These are phyloP conservation scores for Spheniscus mendiculus DNA, from an alignment of 2,113 vertebrate genomes.

Conservation along the genomic window DNA sequence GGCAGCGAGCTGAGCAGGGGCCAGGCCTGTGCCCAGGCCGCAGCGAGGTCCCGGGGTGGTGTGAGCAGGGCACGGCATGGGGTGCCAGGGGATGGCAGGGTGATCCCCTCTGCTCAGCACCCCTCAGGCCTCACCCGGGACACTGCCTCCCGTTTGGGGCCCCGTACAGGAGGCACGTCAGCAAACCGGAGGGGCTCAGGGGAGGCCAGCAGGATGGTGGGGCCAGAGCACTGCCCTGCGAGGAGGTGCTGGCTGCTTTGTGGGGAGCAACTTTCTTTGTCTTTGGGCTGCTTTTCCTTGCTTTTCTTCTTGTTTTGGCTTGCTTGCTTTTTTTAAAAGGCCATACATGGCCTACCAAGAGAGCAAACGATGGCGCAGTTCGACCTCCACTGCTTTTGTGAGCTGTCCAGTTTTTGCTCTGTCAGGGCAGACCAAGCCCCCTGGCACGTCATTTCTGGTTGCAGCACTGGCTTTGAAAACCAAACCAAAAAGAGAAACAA, in stretches of 20 bases:
- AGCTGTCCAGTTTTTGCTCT: not conserved
- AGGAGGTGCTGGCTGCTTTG: not conserved
- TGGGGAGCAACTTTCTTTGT: not conserved
- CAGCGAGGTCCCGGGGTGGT: not conserved
- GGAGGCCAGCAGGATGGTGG: not conserved
- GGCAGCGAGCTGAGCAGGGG: not conserved
- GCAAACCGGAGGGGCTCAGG: not conserved
- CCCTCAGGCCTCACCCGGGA: accelerated
- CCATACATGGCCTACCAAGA: not conserved
- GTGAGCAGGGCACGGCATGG: no score
- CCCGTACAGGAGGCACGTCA: not conserved
- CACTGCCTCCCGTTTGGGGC: not conserved
- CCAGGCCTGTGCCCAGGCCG: not conserved
- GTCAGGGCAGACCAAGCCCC: not conserved
- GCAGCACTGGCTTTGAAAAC: not conserved
- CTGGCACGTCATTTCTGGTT: not conserved
- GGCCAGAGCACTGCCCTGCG: not conserved
- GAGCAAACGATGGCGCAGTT: not conserved
- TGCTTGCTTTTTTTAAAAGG: not conserved
- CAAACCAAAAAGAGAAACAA: not conserved
- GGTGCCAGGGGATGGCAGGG: not conserved
- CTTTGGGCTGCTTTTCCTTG: not conserved
- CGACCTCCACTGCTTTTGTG: not conserved
- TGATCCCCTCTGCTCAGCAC: not conserved
- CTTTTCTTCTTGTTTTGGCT: not conserved